Evolutionary conservation across 2,888 invertebrate species (phyloP), one percentile per base, ranked within the genome.

Genomic region (Ramazzottius varieornatus): DNA sequence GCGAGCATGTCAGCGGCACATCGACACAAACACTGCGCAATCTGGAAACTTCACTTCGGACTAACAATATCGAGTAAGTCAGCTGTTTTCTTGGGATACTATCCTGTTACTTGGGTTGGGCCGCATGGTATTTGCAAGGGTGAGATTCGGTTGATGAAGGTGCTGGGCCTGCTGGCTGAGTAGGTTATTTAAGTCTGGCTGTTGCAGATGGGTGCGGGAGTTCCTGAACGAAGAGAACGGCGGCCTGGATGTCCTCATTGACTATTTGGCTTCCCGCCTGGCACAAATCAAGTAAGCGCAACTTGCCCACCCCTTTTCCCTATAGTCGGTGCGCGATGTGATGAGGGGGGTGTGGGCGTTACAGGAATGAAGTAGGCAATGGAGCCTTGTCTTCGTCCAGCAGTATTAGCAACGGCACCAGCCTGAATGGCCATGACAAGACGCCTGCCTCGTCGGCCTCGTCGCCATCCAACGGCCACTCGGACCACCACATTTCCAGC

Each of bases 21-120:
- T 96, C 96, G 66, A 98, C 98, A 63, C 93, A 94, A 82, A 92
- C 98, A 71, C 82, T 98, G 68, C 83, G 94, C 73, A 94, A 98
- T 81, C 81, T 98, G 77, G 98, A 98, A 82, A 98, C 96, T 75
- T 98, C 94, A 63, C 80, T 98, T 72, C 83, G 96, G 73, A 98
- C 98, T 69, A 98, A 98, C 81, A 91, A 92, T 79, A 98, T 98
- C 76, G 96, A 98, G 90, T 91, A 78, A 84, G 86, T 82, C 71
- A 68, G 46, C 2, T 33, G 24, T 54, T 2, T 66, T n/a, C n/a
- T n/a, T n/a, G n/a, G n/a, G n/a, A n/a, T n/a, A n/a, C n/a, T n/a
- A n/a, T n/a, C n/a, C n/a, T n/a, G n/a, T n/a, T n/a, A n/a, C n/a
- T n/a, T n/a, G n/a, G n/a, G n/a, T n/a, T n/a, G n/a, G n/a, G n/a